phyloP scores from a whole-genome alignment of 2,888 invertebrate species.

The Volucella inanis region DNA sequence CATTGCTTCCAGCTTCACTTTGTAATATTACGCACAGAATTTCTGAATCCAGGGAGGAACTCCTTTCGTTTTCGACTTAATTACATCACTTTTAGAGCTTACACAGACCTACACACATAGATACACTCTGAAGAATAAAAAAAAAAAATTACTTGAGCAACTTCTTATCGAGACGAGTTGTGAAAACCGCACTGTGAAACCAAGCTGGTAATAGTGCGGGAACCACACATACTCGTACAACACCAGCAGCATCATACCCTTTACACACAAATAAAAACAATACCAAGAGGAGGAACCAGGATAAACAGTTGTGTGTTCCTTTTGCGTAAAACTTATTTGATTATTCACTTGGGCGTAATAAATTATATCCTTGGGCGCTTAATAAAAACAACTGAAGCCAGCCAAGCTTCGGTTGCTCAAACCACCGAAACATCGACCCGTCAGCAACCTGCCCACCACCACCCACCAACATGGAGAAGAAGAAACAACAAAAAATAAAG shows the following conservation, averaged over 20 bases:
- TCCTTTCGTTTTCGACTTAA: slow-evolving; percentile 52
- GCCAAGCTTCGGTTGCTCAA: not conserved
- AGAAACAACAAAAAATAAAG: slow-evolving; percentile 11
- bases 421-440: slow-evolving; percentile 12
- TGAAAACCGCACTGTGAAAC: slow-evolving; percentile 58
- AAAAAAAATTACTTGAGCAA: slow-evolving; percentile 60
- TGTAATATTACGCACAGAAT: slow-evolving; percentile 52
- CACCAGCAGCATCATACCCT: slow-evolving; percentile 14
- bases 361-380: slow-evolving; percentile 75
- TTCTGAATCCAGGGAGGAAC: slow-evolving; percentile 1
- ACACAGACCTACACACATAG: slow-evolving; percentile 15
- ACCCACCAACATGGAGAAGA: slow-evolving; percentile 7
- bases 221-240: slow-evolving; percentile 24
- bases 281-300: slow-evolving; percentile 48
- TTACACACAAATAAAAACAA: slow-evolving; percentile 28
- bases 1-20: too few species aligned
- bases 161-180: slow-evolving; percentile 66
- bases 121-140: slow-evolving; percentile 1
- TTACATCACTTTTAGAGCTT: slow-evolving; percentile 55
- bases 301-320: slow-evolving; percentile 71
- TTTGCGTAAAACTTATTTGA: slow-evolving; percentile 73
- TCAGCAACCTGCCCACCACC: slow-evolving; percentile 40
- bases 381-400: slow-evolving; percentile 69
- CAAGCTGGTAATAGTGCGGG: slow-evolving; percentile 46
- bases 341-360: slow-evolving; percentile 75